These are phyloP conservation scores for Athene cunicularia DNA, from an alignment of 2,113 vertebrate genomes.

Conservation along the genomic window DNA sequence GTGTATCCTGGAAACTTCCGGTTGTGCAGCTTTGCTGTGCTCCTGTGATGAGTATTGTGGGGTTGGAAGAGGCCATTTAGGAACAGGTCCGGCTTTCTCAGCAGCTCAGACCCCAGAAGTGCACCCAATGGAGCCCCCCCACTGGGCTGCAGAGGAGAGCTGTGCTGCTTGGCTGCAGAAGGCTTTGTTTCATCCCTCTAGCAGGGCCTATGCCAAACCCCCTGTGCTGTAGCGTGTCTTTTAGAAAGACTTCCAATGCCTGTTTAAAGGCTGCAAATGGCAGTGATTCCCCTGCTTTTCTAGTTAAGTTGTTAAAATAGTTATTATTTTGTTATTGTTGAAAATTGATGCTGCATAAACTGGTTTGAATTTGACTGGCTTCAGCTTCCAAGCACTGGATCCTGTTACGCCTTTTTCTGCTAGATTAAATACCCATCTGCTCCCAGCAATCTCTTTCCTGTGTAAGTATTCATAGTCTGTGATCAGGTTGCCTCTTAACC, in stretches of 20 bases:
- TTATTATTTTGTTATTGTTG: neutral
- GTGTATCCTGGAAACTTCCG: neutral
- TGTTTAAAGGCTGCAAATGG: neutral
- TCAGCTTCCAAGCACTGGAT: conserved; percentile 24
- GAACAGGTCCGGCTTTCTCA: neutral
- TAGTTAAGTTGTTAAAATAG: neutral
- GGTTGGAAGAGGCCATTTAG: neutral
- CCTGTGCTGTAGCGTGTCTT: neutral
- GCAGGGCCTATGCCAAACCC: neutral
- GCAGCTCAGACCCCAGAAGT: neutral
- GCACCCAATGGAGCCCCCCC: neutral
- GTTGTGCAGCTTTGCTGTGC: neutral
- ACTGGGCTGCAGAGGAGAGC: accelerated
- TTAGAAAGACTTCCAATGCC: neutral
- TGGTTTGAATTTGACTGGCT: conserved; percentile 29
- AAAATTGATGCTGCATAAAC: conserved; percentile 18
- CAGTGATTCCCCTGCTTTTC: neutral
- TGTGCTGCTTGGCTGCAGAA: neutral
- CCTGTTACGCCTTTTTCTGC: conserved; percentile 31
- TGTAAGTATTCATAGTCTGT: conserved; percentile 16
- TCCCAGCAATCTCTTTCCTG: neutral
- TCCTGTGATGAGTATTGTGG: neutral
- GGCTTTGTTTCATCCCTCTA: neutral
- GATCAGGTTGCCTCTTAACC: conserved; percentile 57
- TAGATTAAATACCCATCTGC: conserved; percentile 63